These are phyloP conservation scores for Ictidomys tridecemlineatus DNA, from an alignment of 2,113 vertebrate genomes.

Conservation along the genomic window DNA sequence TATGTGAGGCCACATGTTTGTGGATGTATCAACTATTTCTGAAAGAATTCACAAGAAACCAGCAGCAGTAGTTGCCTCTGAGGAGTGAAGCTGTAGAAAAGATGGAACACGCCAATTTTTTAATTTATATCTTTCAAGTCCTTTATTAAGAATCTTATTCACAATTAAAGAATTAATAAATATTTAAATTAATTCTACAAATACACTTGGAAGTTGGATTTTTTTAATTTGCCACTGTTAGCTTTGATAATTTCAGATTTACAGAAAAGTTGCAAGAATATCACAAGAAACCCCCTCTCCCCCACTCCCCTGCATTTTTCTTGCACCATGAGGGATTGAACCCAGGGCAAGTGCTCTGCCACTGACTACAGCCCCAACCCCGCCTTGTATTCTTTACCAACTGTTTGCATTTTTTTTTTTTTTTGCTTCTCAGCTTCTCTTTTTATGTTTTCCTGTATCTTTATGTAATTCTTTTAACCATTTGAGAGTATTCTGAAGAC, in stretches of 20 bases:
- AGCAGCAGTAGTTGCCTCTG: background rate
- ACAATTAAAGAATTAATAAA: constrained; percentile 11
- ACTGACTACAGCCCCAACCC: background rate
- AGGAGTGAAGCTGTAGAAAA: background rate
- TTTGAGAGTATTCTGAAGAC: background rate
- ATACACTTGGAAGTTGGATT: background rate
- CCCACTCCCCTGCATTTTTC: no score
- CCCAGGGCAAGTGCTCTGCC: background rate
- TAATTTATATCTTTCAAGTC: background rate
- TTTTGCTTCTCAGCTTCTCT: background rate
- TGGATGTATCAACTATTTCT: background rate
- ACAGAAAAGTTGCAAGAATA: background rate
- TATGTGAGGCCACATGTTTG: background rate
- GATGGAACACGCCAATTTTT: background rate
- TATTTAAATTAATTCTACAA: background rate
- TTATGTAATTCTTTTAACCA: background rate
- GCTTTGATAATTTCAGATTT: constrained; percentile 24
- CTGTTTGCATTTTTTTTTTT: background rate
- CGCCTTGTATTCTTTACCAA: background rate
- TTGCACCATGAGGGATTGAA: background rate
- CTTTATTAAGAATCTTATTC: background rate
- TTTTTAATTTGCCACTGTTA: constrained; percentile 38
- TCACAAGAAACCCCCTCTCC: background rate
- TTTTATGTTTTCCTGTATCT: background rate
- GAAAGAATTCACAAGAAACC: background rate